Percentiles rank a stretch among this genome's conserved stretches.
These are phyloP conservation scores for Columba livia DNA, from an alignment of 2,113 vertebrate species.

Conservation along the genomic window DNA sequence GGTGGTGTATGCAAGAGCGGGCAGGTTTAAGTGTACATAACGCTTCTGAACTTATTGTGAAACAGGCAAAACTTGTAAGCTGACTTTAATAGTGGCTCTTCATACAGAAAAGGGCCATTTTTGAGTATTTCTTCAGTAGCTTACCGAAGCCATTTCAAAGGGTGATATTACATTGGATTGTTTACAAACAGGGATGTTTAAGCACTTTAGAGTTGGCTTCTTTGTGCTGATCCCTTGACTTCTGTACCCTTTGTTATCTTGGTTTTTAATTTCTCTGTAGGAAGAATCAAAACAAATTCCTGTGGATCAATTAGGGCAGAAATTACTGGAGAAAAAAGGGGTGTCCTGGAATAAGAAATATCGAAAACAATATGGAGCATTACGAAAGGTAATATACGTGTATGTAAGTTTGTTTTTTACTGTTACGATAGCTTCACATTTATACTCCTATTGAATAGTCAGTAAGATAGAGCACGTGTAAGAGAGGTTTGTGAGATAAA, in stretches of 20 bases:
- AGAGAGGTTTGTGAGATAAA: not conserved
- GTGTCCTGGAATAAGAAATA: constrained; percentile 94
- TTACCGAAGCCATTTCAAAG: not conserved
- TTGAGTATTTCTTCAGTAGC: not conserved
- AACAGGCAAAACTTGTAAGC: not conserved
- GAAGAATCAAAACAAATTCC: constrained; percentile 68
- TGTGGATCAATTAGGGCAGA: constrained; percentile 90
- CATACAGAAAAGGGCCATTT: not conserved
- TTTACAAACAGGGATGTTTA: not conserved
- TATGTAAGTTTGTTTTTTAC: not conserved
- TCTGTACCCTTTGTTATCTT: not conserved
- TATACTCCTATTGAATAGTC: not conserved
- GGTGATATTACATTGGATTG: not conserved
- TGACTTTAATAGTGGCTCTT: not conserved
- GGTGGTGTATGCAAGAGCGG: not conserved
- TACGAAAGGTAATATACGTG: constrained; percentile 82
- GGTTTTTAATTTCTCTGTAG: constrained; percentile 32
- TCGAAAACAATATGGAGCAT: constrained; percentile 84
- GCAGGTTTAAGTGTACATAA: not conserved
- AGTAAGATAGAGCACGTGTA: not conserved
- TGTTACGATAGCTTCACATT: not conserved
- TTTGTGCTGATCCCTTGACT: not conserved
- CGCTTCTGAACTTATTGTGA: not conserved
- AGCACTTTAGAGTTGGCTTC: not conserved
- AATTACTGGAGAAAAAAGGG: constrained; percentile 86